Base-by-base conservation (phyloP, 2,888 invertebrate genomes). In the Drosophila infuscata region DNA sequence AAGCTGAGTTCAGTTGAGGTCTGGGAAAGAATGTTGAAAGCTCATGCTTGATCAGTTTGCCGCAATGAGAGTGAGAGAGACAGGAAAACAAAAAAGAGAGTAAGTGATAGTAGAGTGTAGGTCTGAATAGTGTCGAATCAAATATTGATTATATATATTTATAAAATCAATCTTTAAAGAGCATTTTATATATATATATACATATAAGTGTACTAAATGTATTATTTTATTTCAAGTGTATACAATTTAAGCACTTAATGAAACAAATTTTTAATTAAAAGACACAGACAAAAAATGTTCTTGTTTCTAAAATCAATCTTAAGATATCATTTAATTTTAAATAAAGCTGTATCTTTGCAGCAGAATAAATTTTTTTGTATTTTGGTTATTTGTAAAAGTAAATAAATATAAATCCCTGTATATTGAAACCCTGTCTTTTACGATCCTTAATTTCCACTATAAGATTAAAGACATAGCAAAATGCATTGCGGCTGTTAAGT, bases 1-100 rank as follows among this genome's bases (percentile, higher is more conserved):
- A 3, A 41, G 59, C 54, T 52, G 72, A 71, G 64, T 59, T 70
- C 79, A 74, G 38, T 64, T 46, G 54, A 59, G 58, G 15, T 53
- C 36, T 25, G 20, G 59, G 11, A 38, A 63, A 38, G 32, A 43
- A 30, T 20, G 30, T 43, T 20, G 32, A 20, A 11, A 30, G n/a
- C 38, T 56, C 30, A 41, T 9, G 30, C 30, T 41, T 30, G n/a
- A 49, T 11, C 9, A 17, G 17, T 17, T 49, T 17, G 49, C 17
- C 15, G 4, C 20, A 25, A 46, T 12, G 2, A 12, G 20, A 20
- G 43, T 7, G 46, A 25, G 46, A 12, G 20, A 3, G 15, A 25
- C 6, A 9, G 3, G 12, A 15, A 20, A 9, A 20, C 6, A 15
- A 3, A 52, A 52, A 12, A 33, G 20, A 33, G 32, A 20, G n/a